Evolutionary conservation across 2,888 invertebrate genomes (phyloP).

Genomic region (Dastarcus helophoroides): DNA sequence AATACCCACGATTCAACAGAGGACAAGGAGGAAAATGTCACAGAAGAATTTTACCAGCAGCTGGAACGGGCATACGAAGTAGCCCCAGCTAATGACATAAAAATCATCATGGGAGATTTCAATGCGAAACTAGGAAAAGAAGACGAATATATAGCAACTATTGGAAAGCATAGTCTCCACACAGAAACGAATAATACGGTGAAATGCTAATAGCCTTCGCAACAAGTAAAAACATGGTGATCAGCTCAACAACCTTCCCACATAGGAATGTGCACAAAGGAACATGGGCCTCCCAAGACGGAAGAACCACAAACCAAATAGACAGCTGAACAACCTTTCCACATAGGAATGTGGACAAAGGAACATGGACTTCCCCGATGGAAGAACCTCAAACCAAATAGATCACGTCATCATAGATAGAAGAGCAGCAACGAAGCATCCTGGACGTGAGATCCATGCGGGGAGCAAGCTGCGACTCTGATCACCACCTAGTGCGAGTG

Average conservation of each 20-base stretch:
- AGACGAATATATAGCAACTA: slow-evolving; percentile 11
- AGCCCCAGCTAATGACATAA: slow-evolving; percentile 12
- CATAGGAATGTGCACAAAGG: slow-evolving; percentile 11
- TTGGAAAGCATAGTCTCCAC: slow-evolving; percentile 14
- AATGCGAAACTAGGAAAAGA: slow-evolving; percentile 18
- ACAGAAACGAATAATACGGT: slow-evolving; percentile 12
- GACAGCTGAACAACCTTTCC: no score
- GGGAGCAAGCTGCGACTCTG: slow-evolving; percentile 5
- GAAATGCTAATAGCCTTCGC: slow-evolving; percentile 10
- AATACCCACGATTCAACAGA: no score
- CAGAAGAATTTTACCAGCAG: slow-evolving; percentile 14
- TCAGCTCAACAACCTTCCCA: slow-evolving; percentile 11
- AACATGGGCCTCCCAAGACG: slow-evolving; percentile 7
- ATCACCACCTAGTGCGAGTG: no score
- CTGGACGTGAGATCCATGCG: slow-evolving; percentile 6
- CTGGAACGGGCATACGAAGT: slow-evolving; percentile 11
- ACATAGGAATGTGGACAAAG: no score
- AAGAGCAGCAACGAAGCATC: no score
- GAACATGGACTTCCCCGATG: no score
- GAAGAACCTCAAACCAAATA: no score
- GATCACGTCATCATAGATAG: no score
- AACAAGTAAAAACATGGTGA: slow-evolving; percentile 8
- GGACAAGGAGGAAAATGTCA: slow-evolving; percentile 14
- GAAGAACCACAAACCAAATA: slow-evolving; percentile 7
- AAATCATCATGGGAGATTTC: slow-evolving; percentile 14